phyloP scores from a whole-genome alignment of 2,797 vertebrate species.

The Molossus alvarezi region DNA sequence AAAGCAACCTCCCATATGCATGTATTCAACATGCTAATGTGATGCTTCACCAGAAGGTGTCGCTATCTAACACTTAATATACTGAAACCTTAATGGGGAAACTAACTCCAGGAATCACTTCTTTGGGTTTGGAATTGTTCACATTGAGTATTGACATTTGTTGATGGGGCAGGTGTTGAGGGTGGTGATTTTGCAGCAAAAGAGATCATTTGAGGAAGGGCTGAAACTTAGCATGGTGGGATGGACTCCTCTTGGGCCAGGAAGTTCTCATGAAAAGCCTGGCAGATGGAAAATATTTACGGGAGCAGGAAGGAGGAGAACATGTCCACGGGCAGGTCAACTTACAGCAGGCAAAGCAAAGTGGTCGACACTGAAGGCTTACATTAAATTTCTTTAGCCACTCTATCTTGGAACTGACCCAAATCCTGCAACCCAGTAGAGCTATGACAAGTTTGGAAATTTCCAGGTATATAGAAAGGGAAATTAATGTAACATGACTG shows the following conservation, averaged over 20 bases:
- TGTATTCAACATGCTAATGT: not conserved
- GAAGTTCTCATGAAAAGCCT: not conserved
- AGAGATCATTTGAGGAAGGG: not conserved
- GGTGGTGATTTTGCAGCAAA: constrained; percentile 21
- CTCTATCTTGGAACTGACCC: not conserved
- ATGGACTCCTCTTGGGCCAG: not conserved
- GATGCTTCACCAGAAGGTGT: constrained; percentile 1
- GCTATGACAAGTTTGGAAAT: constrained; percentile 2
- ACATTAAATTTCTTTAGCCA: not conserved
- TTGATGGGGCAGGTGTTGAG: not conserved
- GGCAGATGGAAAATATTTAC: not conserved
- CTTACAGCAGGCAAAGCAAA: not conserved
- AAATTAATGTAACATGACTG: constrained; percentile 4
- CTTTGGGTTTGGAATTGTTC: not conserved
- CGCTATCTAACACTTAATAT: not conserved
- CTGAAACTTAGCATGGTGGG: not conserved
- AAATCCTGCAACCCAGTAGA: not conserved
- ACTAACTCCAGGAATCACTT: not conserved
- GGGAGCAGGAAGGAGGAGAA: not conserved
- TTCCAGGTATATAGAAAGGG: not conserved
- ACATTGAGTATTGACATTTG: not conserved
- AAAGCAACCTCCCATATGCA: not conserved
- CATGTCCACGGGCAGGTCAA: not conserved
- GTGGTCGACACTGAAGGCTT: not conserved
- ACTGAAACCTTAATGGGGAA: not conserved